Base-by-base conservation (phyloP, 2,113 vertebrate species). In the Sceloporus undulatus region DNA sequence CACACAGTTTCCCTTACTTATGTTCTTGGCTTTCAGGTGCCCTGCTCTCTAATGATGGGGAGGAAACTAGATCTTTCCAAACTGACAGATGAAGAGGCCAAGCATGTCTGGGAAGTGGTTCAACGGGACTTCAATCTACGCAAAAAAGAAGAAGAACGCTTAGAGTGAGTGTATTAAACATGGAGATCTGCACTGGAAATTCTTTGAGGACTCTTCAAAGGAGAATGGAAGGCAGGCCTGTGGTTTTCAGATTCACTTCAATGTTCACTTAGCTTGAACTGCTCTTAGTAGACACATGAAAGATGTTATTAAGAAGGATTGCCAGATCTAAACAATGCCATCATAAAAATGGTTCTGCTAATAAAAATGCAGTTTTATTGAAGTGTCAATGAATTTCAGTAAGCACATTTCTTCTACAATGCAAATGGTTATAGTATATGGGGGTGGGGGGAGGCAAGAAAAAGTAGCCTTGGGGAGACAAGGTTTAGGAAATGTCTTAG, bases 31-130 rank as follows among this genome's bases (percentile, higher is more conserved):
- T 5, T 70, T 52, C 66, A 91, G 81, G 5, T 5, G 13, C 27
- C 70, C 73, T 42, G 6, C 23, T 75, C 1, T 1, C 85, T 0
- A 14, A 40, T 78, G 75, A 99, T 98, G 98, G 98, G 98, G 81
- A 96, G 91, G 52, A 99, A 98, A 88, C 95, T 99, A 97, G 98
- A 99, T 92, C 97, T 99, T n/a, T 97, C 98, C 85, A 97, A 97
- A 91, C 96, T 99, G 27, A 97, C 98, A 0, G 98, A 99, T 0
- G 98, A 98, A 9, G 99, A 99, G 90, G 98, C 98, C 85, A 97
- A 97, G 94, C 99, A 99, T 0, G 94, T 99, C 1, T 98, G 98
- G 98, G 97, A 98, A 6, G 99, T 99, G 2, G 97, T 99, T 48
- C 98, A 98, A 40, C 96, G 99, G 70, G 99, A 99, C 93, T 97